Conservation (phyloP, 2,888 invertebrate species). For the Bruchidius siliquastri region DNA sequence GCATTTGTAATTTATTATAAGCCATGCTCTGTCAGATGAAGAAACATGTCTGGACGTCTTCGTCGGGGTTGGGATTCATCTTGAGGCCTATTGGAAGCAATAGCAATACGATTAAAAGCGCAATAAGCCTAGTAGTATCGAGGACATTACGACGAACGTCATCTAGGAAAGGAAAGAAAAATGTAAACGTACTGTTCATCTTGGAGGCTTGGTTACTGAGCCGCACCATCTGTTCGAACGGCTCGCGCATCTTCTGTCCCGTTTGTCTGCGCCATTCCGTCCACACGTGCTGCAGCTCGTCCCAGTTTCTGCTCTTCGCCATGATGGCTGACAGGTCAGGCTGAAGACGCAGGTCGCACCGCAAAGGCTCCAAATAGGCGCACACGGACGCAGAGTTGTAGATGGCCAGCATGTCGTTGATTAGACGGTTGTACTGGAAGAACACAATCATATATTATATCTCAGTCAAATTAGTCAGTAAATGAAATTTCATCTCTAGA, state of each 20-base stretch:
- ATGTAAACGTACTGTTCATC: conserved; percentile 66
- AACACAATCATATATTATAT: neutral
- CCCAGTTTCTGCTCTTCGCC: conserved; percentile 80
- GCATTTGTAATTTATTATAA: too few relatives aligned
- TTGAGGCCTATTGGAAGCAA: too few relatives aligned
- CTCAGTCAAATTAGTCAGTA: too few relatives aligned
- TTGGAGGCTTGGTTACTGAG: conserved; percentile 76
- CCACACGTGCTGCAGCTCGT: conserved; percentile 84
- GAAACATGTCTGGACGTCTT: too few relatives aligned
- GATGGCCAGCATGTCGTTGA: conserved; percentile 83
- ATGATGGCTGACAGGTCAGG: conserved; percentile 74
- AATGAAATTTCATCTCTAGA: neutral
- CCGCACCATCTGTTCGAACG: conserved; percentile 74
- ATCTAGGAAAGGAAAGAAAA: neutral
- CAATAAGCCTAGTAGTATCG: too few relatives aligned
- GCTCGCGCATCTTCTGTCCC: conserved; percentile 70
- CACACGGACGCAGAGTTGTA: conserved; percentile 83
- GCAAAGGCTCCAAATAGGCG: conserved; percentile 77
- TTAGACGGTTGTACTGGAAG: conserved; percentile 76
- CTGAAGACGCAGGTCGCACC: conserved; percentile 75
- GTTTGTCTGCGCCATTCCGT: conserved; percentile 85
- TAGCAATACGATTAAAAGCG: too few relatives aligned
- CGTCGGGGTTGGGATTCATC: too few relatives aligned
- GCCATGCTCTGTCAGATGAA: too few relatives aligned
- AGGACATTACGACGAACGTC: too few relatives aligned